Percentiles rank a stretch among this genome's conserved stretches.
Evolutionary conservation across 1,140 invertebrate genomes (phyloP).

Genomic region (Leptinotarsa texana): DNA sequence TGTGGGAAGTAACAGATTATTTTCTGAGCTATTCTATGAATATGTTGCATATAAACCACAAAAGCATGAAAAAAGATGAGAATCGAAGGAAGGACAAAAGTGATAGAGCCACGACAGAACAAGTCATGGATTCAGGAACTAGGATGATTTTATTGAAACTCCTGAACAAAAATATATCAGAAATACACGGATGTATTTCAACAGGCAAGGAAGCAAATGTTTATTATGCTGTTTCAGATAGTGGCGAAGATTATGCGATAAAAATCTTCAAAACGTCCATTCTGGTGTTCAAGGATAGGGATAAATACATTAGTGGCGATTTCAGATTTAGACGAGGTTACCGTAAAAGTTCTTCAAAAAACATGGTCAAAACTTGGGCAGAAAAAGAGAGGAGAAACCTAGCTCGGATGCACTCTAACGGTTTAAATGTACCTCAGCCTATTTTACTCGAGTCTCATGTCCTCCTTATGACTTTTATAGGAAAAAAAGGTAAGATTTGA

Average conservation of each 20-base stretch:
- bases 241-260: constrained; percentile 78
- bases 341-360: constrained; percentile 90
- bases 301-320: constrained; percentile 96
- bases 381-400: constrained; percentile 98
- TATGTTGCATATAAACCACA: constrained; percentile 68
- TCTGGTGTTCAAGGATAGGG: constrained; percentile 93
- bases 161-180: constrained; percentile 76
- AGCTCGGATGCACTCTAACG: constrained; percentile 74
- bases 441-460: constrained; percentile 88
- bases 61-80: constrained; percentile 69
- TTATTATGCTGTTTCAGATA: constrained; percentile 85
- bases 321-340: constrained; percentile 94
- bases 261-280: constrained; percentile 99
- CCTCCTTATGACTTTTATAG: constrained; percentile 93
- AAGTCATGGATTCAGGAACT: constrained; percentile 94
- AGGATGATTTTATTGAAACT: constrained; percentile 95
- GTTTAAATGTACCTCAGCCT: constrained; percentile 83
- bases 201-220: constrained; percentile 99
- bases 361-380: constrained; percentile 97
- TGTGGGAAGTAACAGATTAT: constrained; percentile 69
- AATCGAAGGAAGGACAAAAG: constrained; percentile 87
- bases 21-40: constrained; percentile 67
- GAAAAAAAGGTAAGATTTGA: constrained; percentile 66
- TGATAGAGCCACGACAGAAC: constrained; percentile 93
- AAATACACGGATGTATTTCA: constrained; percentile 95